Conservation (phyloP, 2,797 vertebrate genomes). For the Sylvia borin region DNA sequence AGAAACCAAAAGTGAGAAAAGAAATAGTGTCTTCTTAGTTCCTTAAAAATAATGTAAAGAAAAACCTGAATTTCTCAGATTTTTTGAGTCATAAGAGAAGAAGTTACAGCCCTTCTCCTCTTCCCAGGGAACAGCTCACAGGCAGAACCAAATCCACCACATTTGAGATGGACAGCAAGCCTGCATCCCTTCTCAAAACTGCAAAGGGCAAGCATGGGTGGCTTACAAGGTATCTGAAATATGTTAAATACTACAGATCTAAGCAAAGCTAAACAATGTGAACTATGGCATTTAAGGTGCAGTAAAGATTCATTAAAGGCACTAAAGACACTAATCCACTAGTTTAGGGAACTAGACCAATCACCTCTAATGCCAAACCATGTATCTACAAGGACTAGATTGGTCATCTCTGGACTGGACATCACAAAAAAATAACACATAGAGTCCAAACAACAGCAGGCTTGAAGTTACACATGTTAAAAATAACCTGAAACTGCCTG, state of each 20-base stretch:
- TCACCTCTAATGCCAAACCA: neutral
- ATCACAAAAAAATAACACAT: neutral
- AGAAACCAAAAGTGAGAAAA: neutral
- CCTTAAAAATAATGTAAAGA: neutral
- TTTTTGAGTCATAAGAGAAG: neutral
- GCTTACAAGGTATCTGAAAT: neutral
- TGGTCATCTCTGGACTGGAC: neutral
- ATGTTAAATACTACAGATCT: neutral
- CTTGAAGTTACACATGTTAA: neutral
- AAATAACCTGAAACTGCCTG: neutral
- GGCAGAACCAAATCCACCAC: neutral
- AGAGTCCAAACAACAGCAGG: neutral
- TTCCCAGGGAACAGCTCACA: neutral
- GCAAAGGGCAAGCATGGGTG: fast-evolving
- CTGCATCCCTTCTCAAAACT: neutral
- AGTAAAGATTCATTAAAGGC: neutral
- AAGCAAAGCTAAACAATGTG: neutral
- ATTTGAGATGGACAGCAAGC: neutral
- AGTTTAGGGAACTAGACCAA: neutral
- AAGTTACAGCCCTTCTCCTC: neutral
- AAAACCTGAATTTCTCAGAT: neutral
- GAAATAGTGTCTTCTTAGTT: neutral
- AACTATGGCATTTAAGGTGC: neutral
- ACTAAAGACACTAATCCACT: neutral
- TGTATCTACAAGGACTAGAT: neutral